Percentiles rank a stretch among this genome's conserved stretches.
phyloP scores from a whole-genome alignment of 2,888 invertebrate genomes.

The Xylophagus ater region DNA sequence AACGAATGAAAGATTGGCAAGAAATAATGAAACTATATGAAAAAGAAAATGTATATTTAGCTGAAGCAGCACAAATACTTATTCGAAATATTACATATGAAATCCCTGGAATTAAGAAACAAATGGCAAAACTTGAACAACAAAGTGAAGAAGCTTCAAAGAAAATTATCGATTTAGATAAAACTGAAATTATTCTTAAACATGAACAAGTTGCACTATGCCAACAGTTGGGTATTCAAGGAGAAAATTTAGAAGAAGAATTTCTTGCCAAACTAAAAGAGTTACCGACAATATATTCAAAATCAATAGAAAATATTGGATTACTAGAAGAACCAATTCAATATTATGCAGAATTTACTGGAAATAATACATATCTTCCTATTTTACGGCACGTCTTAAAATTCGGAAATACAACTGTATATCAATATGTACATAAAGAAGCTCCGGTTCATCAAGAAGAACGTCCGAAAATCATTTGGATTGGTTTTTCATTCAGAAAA shows the following conservation, averaged over 20 bases:
- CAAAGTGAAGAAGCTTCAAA: constrained; percentile 40
- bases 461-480: too few relatives aligned
- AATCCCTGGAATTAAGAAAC: constrained; percentile 81
- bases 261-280: constrained; percentile 61
- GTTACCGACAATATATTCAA: constrained; percentile 60
- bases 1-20: constrained; percentile 98
- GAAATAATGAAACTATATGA: constrained; percentile 80
- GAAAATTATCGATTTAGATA: constrained; percentile 72
- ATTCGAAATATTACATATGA: constrained; percentile 91
- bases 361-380: constrained; percentile 46
- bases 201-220: constrained; percentile 68
- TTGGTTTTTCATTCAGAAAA: too few relatives aligned
- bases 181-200: constrained; percentile 61
- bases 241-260: constrained; percentile 66
- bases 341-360: constrained; percentile 62
- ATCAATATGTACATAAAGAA: constrained; percentile 83
- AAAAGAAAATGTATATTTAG: constrained; percentile 79
- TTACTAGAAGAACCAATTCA: constrained; percentile 53
- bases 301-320: constrained; percentile 35
- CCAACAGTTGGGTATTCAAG: constrained; percentile 73
- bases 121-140: constrained; percentile 79
- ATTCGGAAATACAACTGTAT: constrained; percentile 85
- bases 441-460: constrained; percentile 66
- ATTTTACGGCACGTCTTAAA: constrained; percentile 59
- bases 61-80: constrained; percentile 85